A percentile compares a stretch with the other conserved stretches of the same genome.
Conservation (phyloP, 2,797 vertebrate species). For the Atherinosoma microstoma region DNA sequence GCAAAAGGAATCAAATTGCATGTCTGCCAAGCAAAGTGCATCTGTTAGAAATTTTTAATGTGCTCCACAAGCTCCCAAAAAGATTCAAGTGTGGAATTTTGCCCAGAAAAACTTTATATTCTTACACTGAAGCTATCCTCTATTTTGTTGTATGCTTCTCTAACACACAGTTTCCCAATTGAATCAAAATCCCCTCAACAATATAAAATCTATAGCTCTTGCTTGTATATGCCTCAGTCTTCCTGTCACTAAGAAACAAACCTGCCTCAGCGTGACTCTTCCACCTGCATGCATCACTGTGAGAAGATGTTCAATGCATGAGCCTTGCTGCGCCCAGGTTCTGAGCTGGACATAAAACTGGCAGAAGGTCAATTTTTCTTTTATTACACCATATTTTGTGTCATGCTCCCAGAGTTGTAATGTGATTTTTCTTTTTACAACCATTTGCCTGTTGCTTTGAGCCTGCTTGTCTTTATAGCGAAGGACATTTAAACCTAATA, state of each 20-base stretch:
- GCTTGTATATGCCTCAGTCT: neutral
- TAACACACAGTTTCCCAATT: slow-evolving; percentile 11
- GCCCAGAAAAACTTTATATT: slow-evolving; percentile 7
- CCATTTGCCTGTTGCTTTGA: slow-evolving; percentile 28
- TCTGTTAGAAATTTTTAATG: slow-evolving; percentile 38
- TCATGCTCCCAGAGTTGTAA: slow-evolving; percentile 45
- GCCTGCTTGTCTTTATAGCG: slow-evolving; percentile 20
- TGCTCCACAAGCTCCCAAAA: slow-evolving; percentile 14
- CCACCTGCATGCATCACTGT: slow-evolving; percentile 56
- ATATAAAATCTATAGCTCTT: neutral
- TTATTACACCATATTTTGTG: slow-evolving; percentile 50
- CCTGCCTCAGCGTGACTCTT: slow-evolving; percentile 32
- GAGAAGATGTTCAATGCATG: slow-evolving; percentile 54
- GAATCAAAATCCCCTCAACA: slow-evolving; percentile 12
- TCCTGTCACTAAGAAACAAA: neutral
- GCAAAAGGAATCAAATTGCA: slow-evolving; percentile 5
- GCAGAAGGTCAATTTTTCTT: slow-evolving; percentile 66
- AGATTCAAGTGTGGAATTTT: slow-evolving; percentile 15
- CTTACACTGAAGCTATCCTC: neutral
- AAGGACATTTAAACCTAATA: slow-evolving; percentile 45
- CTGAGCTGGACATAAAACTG: slow-evolving; percentile 37
- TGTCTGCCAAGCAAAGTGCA: slow-evolving; percentile 21
- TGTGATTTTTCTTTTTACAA: slow-evolving; percentile 18
- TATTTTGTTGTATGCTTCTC: neutral
- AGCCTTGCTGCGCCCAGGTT: slow-evolving; percentile 26